Base-by-base conservation (phyloP, 2,888 invertebrate genomes). In the Selenia dentaria region DNA sequence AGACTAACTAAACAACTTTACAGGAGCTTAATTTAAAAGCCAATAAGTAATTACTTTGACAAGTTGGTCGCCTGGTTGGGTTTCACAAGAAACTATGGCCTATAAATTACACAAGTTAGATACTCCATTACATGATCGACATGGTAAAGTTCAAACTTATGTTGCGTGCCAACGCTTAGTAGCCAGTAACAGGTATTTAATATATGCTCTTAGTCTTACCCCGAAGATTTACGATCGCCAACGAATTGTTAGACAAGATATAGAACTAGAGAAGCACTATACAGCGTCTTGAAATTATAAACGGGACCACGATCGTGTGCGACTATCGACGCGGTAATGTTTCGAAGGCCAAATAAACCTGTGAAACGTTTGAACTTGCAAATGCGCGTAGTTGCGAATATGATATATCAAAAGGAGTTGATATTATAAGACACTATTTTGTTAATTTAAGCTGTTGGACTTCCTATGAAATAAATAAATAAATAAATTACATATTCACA, bases 201-300 rank as follows among this genome's bases (percentile, higher is more conserved):
- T 22, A 6, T 22, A 8, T 8, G 22, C 22, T 8, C 8, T 6
- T 22, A 22, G 22, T 8, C 8, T 62, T 67, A 67, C 35, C 43
- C 36, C 49, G 51, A 51, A 62, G 51, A 66, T 71, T 71, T 70
- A 65, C 45, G 60, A 63, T 48, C 53, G 44, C 57, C 44, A 45
- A 25, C 45, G 39, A 48, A 53, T 49, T 51, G 47, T 54, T 59
- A 48, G 50, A 0, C 11, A 32, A 31, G 16, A 18, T 16, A 9
- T 1, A 16, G 20, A 1, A 2, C 6, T 16, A 32, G 31, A 1
- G 20, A 3, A 9, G 32, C 6, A 18, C 1, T 20, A n/a, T n/a
- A n/a, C n/a, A n/a, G 6, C 10, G 31, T 29, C 18, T 31, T 31
- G 31, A 18, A 32, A 6, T 31, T 1, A n/a, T n/a, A n/a, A n/a